A percentile compares a stretch with the other conserved stretches of the same genome.
phyloP scores from a whole-genome alignment of 2,113 vertebrate genomes.

The Jaculus jaculus region DNA sequence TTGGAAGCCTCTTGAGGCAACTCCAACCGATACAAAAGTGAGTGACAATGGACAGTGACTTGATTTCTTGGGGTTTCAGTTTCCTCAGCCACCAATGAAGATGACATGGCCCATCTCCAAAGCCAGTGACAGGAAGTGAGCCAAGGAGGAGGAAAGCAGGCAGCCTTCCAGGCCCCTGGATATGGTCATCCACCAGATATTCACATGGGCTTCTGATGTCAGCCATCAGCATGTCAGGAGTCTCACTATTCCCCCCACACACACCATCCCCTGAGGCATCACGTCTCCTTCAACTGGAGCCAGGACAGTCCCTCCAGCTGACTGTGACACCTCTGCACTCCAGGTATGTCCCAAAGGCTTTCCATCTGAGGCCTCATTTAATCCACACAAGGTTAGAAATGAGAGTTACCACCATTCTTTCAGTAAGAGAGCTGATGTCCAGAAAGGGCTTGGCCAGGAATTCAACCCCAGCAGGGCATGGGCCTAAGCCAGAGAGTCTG shows the following conservation, averaged over 20 bases:
- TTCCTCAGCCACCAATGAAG: neutral
- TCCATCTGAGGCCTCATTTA: neutral
- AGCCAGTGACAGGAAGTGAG: accelerated
- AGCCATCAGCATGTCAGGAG: neutral
- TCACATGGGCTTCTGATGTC: accelerated
- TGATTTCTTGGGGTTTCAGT: neutral
- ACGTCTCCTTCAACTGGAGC: accelerated
- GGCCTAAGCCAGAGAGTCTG: neutral
- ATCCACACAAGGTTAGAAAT: accelerated
- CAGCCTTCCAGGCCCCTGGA: accelerated
- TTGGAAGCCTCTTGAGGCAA: neutral
- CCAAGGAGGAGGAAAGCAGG: accelerated
- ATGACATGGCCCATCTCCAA: accelerated
- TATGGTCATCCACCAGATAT: accelerated
- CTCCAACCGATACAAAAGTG: too few relatives aligned
- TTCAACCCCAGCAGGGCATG: too few relatives aligned
- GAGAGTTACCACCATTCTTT: neutral
- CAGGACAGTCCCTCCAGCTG: accelerated
- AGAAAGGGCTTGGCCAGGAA: neutral
- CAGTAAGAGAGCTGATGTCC: accelerated
- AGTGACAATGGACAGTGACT: neutral
- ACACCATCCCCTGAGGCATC: accelerated
- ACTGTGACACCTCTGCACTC: neutral
- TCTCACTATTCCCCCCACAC: neutral
- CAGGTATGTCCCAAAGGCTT: neutral